phyloP scores from a whole-genome alignment of 2,888 invertebrate species.

The Pardosa pseudoannulata region DNA sequence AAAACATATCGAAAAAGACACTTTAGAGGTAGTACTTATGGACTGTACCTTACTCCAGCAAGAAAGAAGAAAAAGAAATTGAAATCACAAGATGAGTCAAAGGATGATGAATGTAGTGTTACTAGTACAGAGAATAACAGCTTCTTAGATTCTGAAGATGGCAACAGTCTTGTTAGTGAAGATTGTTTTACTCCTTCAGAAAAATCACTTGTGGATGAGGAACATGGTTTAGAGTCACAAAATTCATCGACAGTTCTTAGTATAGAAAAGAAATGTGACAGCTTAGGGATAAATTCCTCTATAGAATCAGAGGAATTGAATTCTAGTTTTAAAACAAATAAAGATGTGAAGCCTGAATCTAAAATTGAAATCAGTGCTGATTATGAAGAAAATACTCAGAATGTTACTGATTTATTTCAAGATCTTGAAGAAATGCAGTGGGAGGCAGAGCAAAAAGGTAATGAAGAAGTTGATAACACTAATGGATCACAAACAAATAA shows the following conservation, averaged over 20 bases:
- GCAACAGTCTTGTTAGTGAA: slow-evolving; percentile 63
- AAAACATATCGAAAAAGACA: slow-evolving; percentile 44
- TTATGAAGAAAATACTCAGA: slow-evolving; percentile 35
- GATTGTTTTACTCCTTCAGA: slow-evolving; percentile 64
- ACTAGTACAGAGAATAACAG: slow-evolving; percentile 70
- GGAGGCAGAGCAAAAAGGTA: not conserved
- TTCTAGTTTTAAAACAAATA: not conserved
- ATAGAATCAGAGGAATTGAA: not conserved
- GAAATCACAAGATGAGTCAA: slow-evolving; percentile 29
- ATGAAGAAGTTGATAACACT: not conserved
- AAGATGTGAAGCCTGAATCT: not conserved
- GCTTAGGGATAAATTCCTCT: not conserved
- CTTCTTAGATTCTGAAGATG: slow-evolving; percentile 68
- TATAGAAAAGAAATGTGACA: slow-evolving; percentile 5
- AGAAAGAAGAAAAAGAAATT: slow-evolving; percentile 42
- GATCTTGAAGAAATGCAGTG: slow-evolving; percentile 38
- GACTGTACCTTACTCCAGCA: slow-evolving; percentile 51
- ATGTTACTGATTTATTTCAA: slow-evolving; percentile 39
- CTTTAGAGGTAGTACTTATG: slow-evolving; percentile 66
- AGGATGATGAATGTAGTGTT: slow-evolving; percentile 56
- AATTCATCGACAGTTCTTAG: slow-evolving; percentile 15
- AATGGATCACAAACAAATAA: slow-evolving; percentile 15
- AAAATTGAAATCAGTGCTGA: not conserved
- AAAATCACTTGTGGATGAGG: slow-evolving; percentile 69
- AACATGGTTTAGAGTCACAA: slow-evolving; percentile 30